Evolutionary conservation across 2,888 invertebrate species (phyloP), one percentile per base, ranked within the genome.

Genomic region (Nowickia ferox): DNA sequence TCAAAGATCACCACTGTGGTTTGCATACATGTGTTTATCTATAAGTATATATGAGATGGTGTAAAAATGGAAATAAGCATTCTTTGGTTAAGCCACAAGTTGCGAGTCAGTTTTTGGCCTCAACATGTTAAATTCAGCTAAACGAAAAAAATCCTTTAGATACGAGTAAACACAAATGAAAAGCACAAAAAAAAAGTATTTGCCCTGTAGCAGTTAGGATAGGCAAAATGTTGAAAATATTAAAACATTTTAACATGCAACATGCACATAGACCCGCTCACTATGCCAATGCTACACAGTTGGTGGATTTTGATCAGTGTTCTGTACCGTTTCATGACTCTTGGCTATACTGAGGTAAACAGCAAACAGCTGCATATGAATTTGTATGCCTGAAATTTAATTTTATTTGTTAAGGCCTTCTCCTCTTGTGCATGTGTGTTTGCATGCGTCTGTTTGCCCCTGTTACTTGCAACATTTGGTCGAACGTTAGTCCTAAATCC

Each of bases 341-440:
- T 61, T 55, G 63, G 79, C 55, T 55, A 72, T 65, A 55, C 19
- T 79, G 48, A 72, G 75, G 51, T 22, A 57, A 19, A 8, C 51
- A 81, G 30, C 51, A 8, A 68, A 22, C 81, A 81, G 48, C 30
- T 75, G 75, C 59, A 19, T 65, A 30, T 57, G 71, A 48, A 59
- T 59, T 74, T 59, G 8, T 48, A 44, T 44, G 48, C 59, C 40
- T 66, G 51, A 30, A 59, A 57, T 74, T 68, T 81, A 68, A 75
- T 75, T 81, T 68, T 59, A 81, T 81, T 75, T 74, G 68, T 81
- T 74, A 66, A 51, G 19, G 48, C 59, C 13, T 59, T 74, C 51
- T 48, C 5, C 10, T 15, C n/a, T 10, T 38, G 13, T 53, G 15
- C 42, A 15, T 17, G 17, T 65, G 22, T 17, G 15, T 9, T 15